Percentiles rank a stretch among this genome's conserved stretches.
These are phyloP conservation scores for Bombyx mandarina DNA, from an alignment of 1,140 invertebrate genomes.

Conservation along the genomic window DNA sequence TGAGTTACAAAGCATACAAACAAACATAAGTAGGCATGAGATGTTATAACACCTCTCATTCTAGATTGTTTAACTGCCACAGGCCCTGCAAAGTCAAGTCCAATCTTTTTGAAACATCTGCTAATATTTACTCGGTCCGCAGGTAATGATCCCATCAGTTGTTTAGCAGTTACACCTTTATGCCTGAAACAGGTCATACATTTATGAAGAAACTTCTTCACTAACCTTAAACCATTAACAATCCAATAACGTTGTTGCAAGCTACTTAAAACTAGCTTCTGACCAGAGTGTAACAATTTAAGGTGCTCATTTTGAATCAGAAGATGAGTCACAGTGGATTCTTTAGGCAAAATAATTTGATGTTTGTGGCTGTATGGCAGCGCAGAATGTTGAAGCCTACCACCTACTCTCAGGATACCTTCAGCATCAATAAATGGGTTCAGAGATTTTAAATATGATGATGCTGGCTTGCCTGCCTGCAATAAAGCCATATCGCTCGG, in stretches of 20 bases:
- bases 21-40: neutral
- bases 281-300: neutral
- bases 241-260: constrained; percentile 19
- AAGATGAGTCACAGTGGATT: neutral
- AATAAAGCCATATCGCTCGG: too few species aligned
- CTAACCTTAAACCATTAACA: constrained; percentile 10
- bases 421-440: neutral
- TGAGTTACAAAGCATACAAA: constrained; percentile 6
- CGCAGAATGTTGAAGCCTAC: neutral
- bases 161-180: constrained; percentile 3
- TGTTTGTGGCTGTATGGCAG: neutral
- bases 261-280: constrained; percentile 5
- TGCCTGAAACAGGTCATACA: constrained; percentile 19
- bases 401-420: neutral
- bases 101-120: constrained; percentile 30
- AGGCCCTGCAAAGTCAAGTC: constrained; percentile 41
- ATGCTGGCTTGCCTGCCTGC: neutral
- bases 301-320: neutral
- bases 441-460: neutral
- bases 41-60: neutral
- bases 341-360: constrained; percentile 1
- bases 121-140: constrained; percentile 14
- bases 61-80: constrained; percentile 11
- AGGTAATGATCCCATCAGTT: constrained; percentile 27
- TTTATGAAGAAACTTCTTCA: constrained; percentile 14